Evolutionary conservation across 2,797 vertebrate genomes (phyloP), one percentile per base, ranked within the genome.

Genomic region (Phalanger gymnotis): DNA sequence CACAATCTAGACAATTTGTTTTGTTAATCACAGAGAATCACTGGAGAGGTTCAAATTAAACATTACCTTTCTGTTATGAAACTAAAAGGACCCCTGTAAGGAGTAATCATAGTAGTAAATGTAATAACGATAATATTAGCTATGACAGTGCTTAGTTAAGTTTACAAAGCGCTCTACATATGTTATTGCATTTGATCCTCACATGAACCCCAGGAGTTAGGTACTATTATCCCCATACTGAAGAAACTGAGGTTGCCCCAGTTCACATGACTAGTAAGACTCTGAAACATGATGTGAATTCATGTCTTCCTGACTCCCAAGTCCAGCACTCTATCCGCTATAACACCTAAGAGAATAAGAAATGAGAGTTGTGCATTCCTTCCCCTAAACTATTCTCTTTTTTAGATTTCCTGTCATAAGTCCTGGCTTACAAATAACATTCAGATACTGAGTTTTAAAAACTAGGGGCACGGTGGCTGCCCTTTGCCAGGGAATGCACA

Each of bases 31-130:
- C 2, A 19, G 16, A 95, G 55, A 58, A 47, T 94, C 52, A 94
- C 47, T 54, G 55, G n/a, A 92, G 58, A 47, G 12, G 53, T 92
- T 89, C 93, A 30, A 57, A 73, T 81, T 25, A 90, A 57, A 47
- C 51, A 53, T 47, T 92, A 14, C 27, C 57, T 81, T 73, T 92
- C 0, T 96, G 54, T 16, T 89, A 95, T 12, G 91, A 94, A 95
- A 94, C n/a, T 89, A 73, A 92, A 92, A 2, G 53, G 40, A 90
- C 40, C 5, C 57, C 92, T 92, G 91, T 89, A 92, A 93, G 66
- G 52, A 12, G 31, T 25, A 54, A 34, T 34, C 30, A 61, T 4
- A 16, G 13, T n/a, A 73, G 14, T 73, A 73, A n/a, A 1, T n/a
- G 10, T 34, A 34, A 16, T 40, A 73, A 30, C 0, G 2, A 57